Evolutionary conservation across 2,797 vertebrate genomes (phyloP).

Genomic region (Loris lydekkerianus): DNA sequence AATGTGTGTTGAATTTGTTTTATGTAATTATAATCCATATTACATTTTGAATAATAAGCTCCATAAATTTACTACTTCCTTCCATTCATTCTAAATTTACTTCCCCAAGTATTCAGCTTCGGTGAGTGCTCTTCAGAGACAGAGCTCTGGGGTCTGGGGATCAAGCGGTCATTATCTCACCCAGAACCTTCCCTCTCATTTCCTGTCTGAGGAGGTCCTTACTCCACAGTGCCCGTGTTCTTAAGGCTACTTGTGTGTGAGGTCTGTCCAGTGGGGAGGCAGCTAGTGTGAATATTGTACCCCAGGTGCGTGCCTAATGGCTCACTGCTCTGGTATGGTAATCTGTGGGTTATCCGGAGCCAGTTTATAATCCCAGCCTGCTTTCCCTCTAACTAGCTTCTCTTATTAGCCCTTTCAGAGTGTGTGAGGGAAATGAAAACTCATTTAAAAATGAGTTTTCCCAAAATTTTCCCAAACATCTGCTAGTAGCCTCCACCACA

Average conservation of each 20-base stretch:
- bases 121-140: not conserved
- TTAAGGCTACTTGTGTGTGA: not conserved
- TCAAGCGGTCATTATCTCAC: not conserved
- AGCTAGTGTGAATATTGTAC: not conserved
- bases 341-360: not conserved
- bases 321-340: not conserved
- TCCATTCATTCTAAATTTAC: not conserved
- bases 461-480: not conserved
- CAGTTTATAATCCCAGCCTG: not conserved
- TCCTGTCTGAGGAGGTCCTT: not conserved
- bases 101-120: not conserved
- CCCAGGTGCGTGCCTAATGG: not conserved
- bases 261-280: not conserved
- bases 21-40: not conserved
- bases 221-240: not conserved
- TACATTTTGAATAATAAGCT: not conserved
- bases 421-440: not conserved
- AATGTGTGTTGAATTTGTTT: not conserved
- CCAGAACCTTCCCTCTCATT: not conserved
- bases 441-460: conserved; percentile 32
- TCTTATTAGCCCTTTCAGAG: not conserved
- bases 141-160: not conserved
- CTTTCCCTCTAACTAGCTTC: not conserved
- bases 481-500: not conserved
- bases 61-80: not conserved